phyloP scores from a whole-genome alignment of 2,113 vertebrate species.

The Rhodinocichla rosea region DNA sequence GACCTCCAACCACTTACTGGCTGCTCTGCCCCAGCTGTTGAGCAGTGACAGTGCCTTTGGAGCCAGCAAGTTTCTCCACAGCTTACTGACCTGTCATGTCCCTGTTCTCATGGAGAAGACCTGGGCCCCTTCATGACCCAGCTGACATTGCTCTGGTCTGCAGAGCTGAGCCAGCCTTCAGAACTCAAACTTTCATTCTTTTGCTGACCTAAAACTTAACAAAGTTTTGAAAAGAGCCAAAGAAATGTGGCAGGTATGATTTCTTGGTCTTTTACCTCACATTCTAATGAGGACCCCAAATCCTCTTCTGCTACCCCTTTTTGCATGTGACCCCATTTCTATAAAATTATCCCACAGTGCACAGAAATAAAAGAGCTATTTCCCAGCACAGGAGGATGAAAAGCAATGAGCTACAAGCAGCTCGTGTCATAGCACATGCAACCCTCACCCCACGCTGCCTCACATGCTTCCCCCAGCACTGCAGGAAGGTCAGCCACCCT shows the following conservation, averaged over 20 bases:
- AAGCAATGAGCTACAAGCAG: not conserved
- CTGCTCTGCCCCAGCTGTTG: not conserved
- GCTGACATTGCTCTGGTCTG: not conserved
- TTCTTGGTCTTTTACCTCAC: not conserved
- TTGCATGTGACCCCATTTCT: not conserved
- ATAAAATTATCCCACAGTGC: not conserved
- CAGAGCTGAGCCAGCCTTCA: not conserved
- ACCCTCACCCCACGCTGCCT: not conserved
- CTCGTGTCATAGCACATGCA: not conserved
- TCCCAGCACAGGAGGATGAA: not conserved
- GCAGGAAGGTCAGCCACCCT: not conserved
- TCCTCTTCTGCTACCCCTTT: not conserved
- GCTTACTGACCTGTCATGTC: not conserved
- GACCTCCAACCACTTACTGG: not conserved
- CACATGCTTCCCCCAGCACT: not conserved
- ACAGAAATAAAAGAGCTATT: not conserved
- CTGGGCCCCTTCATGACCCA: not conserved
- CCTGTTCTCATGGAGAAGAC: not conserved
- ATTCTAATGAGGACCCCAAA: not conserved
- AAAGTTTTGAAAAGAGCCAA: not conserved
- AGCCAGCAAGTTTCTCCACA: not conserved
- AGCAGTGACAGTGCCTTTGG: not conserved
- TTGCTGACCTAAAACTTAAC: not conserved
- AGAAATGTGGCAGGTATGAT: not conserved
- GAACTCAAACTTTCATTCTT: not conserved